Evolutionary conservation across 2,888 invertebrate genomes (phyloP), one percentile per base, ranked within the genome.

Genomic region (Creontiades dilutus): DNA sequence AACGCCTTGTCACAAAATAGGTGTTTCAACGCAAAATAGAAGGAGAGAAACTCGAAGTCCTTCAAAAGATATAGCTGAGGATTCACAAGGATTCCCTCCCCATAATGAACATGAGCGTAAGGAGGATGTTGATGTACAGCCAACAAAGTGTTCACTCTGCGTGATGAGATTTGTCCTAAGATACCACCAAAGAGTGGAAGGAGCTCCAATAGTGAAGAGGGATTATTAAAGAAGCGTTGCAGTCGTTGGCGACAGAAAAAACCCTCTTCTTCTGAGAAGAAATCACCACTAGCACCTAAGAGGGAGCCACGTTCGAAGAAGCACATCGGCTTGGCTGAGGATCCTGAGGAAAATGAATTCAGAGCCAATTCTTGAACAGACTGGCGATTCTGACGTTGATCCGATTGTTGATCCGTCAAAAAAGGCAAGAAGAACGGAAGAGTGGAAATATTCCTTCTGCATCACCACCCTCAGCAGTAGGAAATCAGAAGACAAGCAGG

Each of bases 91-190:
- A 19, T 61, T 19, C 23, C 3, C 68, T 52, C 3, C 5, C 13
- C 11, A 3, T 52, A 2, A 3, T 16, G 16, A 52, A 14, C 52
- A 13, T 2, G 68, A 68, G 9, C 7, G 0, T 11, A 23, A 68
- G 23, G 68, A 68, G 23, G 68, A 68, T 23, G 27, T 68, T 9
- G 68, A 68, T 68, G 68, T 68, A 23, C 23, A 68, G 68, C 23
- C 68, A 7, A 27, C 27, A 7, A 3, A 0, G 4, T 23, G n/a
- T 23, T 23, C 12, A 0, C 23, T 19, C 11, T 23, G 19, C 23
- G 12, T 23, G 23, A 68, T 68, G 68, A 68, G 23, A 37, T 4
- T 37, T 7, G 37, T 52, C 1, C 68, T 5, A 68, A 68, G 68
- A 68, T 19, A 23, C 19, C 1, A 23, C 23, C 68, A 13, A 68